Evolutionary conservation across 35 echinoderm and acorn worm species (phyloP).

Genomic region (Stichopus chloronotus): DNA sequence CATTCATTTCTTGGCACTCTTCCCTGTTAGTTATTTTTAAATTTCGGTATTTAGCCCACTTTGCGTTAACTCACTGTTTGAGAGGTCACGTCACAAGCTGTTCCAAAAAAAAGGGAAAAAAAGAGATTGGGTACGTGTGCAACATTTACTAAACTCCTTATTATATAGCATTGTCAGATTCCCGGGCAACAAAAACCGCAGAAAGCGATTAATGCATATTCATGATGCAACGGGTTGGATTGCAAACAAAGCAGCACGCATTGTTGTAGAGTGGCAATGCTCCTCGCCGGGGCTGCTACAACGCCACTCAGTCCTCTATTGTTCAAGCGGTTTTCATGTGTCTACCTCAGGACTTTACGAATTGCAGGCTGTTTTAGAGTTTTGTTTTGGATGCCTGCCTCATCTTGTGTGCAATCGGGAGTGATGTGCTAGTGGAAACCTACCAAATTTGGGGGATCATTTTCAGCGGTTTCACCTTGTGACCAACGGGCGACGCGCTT

Average conservation of each 20-base stretch:
- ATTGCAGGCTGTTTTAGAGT: not conserved
- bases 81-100: too few species aligned
- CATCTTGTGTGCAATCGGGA: slow-evolving; percentile 49
- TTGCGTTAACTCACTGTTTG: too few species aligned
- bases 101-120: too few species aligned
- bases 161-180: not conserved
- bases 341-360: slow-evolving; percentile 44
- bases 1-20: too few species aligned
- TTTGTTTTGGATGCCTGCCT: slow-evolving; percentile 51
- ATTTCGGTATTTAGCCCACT: too few species aligned
- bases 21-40: too few species aligned
- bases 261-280: slow-evolving; percentile 56
- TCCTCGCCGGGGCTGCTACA: slow-evolving; percentile 58
- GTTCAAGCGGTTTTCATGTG: slow-evolving; percentile 55
- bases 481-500: slow-evolving; percentile 39
- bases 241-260: slow-evolving; percentile 28
- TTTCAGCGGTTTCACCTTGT: slow-evolving; percentile 60
- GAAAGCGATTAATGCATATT: slow-evolving; percentile 1
- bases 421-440: slow-evolving; percentile 48
- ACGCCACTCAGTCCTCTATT: slow-evolving; percentile 54
- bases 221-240: slow-evolving; percentile 23
- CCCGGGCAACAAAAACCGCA: slow-evolving; percentile 33
- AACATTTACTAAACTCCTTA: too few species aligned
- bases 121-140: too few species aligned
- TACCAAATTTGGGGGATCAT: slow-evolving; percentile 30